phyloP scores from a whole-genome alignment of 1,140 invertebrate genomes.

The Sarcophaga peregrina region DNA sequence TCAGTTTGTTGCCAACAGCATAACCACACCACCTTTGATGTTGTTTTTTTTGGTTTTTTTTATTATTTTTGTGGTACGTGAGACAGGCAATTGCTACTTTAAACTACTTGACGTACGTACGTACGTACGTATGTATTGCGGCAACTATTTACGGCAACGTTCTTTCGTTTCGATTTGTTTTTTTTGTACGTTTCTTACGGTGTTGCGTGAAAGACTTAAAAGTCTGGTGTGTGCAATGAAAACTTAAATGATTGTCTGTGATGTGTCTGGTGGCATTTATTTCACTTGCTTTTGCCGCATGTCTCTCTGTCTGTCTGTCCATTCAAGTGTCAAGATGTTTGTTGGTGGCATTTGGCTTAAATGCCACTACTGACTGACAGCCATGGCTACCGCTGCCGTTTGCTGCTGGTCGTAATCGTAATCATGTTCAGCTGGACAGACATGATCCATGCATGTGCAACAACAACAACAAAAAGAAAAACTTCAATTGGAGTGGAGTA shows the following conservation, averaged over 20 bases:
- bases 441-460: not conserved
- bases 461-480: not conserved
- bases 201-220: not conserved
- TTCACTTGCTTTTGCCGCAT: not conserved
- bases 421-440: conserved; percentile 7
- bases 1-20: too few relatives aligned
- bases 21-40: too few relatives aligned
- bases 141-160: conserved; percentile 14
- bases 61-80: conserved; percentile 20
- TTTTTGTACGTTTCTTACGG: not conserved
- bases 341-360: conserved; percentile 18
- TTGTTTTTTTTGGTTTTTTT: too few relatives aligned
- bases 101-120: too few relatives aligned
- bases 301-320: not conserved
- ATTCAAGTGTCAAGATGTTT: not conserved
- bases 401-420: conserved; percentile 28
- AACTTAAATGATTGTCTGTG: conserved; percentile 14
- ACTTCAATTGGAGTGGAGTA: not conserved
- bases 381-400: not conserved
- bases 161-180: not conserved
- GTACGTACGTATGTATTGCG: not conserved
- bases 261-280: conserved; percentile 17
- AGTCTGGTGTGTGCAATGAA: not conserved
- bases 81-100: conserved; percentile 33
- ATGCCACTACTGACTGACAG: not conserved